phyloP scores from a whole-genome alignment of 2,888 invertebrate species.

The Pachymerium ferrugineum region DNA sequence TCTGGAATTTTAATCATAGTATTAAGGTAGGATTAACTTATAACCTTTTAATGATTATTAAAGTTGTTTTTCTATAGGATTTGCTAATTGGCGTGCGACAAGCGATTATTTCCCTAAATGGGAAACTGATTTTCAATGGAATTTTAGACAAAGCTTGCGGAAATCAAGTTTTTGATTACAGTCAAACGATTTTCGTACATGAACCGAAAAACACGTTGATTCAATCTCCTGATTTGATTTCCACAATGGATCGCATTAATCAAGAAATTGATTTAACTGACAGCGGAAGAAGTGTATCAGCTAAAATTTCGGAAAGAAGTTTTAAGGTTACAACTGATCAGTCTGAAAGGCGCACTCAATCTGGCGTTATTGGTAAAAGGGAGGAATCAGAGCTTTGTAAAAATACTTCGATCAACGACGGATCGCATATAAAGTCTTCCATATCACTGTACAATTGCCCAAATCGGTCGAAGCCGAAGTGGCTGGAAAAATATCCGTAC shows the following conservation, averaged over 20 bases:
- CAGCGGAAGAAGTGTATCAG: neutral
- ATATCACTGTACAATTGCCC: neutral
- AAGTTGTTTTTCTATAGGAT: slow-evolving; percentile 9
- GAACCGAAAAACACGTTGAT: neutral
- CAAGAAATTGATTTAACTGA: neutral
- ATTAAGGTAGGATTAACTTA: slow-evolving; percentile 20
- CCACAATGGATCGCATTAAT: neutral
- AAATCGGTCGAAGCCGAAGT: slow-evolving; percentile 25
- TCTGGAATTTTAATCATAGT: slow-evolving; percentile 33
- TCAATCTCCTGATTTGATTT: neutral
- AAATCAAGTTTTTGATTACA: slow-evolving; percentile 33
- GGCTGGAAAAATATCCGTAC: slow-evolving; percentile 30
- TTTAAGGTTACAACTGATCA: neutral
- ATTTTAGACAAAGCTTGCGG: slow-evolving; percentile 33
- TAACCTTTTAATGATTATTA: neutral
- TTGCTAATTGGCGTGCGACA: slow-evolving; percentile 29
- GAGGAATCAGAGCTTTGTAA: neutral
- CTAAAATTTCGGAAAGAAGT: neutral
- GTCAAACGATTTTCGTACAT: neutral
- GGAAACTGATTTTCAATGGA: slow-evolving; percentile 18
- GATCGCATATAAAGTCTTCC: slow-evolving; percentile 13
- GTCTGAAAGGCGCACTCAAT: neutral
- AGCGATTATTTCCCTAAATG: neutral
- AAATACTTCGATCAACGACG: neutral
- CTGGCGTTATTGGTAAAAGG: neutral